Percentiles rank a stretch among this genome's conserved stretches.
Conservation (phyloP, 1,140 invertebrate species). For the Drosophila malerkotliana region DNA sequence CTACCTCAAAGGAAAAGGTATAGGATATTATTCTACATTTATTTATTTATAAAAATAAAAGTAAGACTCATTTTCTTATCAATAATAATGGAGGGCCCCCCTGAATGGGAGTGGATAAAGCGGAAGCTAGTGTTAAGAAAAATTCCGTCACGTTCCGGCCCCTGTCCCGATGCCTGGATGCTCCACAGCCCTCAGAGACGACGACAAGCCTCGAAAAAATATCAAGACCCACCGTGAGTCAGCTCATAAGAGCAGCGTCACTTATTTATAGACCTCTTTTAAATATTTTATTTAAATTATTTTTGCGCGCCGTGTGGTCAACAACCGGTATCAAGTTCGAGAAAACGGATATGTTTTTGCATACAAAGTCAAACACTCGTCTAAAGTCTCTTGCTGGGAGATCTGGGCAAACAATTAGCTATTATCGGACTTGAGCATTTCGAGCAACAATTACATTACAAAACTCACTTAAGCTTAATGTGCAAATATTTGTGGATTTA, state of each 20-base stretch:
- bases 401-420: slow-evolving; percentile 72
- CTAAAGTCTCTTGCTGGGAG: slow-evolving; percentile 45
- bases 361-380: slow-evolving; percentile 22
- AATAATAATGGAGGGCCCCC: background rate
- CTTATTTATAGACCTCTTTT: slow-evolving; percentile 65
- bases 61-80: background rate
- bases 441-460: slow-evolving; percentile 43
- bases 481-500: slow-evolving; percentile 66
- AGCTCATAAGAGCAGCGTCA: slow-evolving; percentile 10
- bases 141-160: slow-evolving; percentile 46
- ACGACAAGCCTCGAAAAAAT: slow-evolving; percentile 56
- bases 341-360: slow-evolving; percentile 52
- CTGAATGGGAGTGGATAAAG: background rate
- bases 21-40: no score
- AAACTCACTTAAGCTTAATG: slow-evolving; percentile 56
- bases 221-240: slow-evolving; percentile 46
- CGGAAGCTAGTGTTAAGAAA: slow-evolving; percentile 21
- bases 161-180: slow-evolving; percentile 7
- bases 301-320: slow-evolving; percentile 40
- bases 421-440: slow-evolving; percentile 67
- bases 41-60: background rate
- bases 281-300: slow-evolving; percentile 49
- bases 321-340: slow-evolving; percentile 71
- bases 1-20: no score
- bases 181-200: slow-evolving; percentile 37